phyloP scores from a whole-genome alignment of 2,113 vertebrate genomes.

The Morone chrysops region DNA sequence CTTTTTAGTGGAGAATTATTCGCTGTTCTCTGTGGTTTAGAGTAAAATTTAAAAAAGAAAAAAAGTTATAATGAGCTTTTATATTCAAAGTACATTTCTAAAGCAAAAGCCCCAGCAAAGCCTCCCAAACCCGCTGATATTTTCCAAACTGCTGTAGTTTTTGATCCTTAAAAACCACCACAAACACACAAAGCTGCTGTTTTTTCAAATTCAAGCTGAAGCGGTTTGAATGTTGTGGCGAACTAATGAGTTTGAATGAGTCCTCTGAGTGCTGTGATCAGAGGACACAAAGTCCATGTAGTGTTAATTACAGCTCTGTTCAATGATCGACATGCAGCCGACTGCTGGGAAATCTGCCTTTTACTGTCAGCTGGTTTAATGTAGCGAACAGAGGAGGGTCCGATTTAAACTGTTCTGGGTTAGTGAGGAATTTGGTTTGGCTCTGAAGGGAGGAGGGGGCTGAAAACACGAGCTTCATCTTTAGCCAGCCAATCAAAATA shows the following conservation, averaged over 20 bases:
- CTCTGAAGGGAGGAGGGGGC: background rate
- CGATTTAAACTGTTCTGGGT: background rate
- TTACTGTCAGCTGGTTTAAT: constrained; percentile 3
- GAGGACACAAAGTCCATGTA: constrained; percentile 31
- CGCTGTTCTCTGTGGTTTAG: background rate
- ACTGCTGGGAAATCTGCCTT: constrained; percentile 22
- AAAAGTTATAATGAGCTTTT: constrained; percentile 13
- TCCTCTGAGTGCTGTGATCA: constrained; percentile 43
- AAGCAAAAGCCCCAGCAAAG: background rate
- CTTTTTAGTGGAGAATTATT: background rate
- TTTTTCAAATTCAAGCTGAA: constrained; percentile 33
- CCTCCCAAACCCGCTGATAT: background rate
- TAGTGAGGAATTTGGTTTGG: background rate
- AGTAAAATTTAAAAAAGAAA: background rate
- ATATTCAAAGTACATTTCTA: constrained; percentile 19
- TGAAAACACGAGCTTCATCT: background rate
- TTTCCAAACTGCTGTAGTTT: constrained; percentile 26
- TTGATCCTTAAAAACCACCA: constrained; percentile 14
- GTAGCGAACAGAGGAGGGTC: constrained; percentile 2
- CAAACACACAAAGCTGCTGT: background rate
- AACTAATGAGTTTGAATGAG: constrained; percentile 53
- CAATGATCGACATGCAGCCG: constrained; percentile 28
- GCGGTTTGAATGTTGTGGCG: constrained; percentile 19
- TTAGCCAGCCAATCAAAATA: background rate
- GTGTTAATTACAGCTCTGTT: constrained; percentile 54